A percentile compares a stretch with the other conserved stretches of the same genome.
Conservation (phyloP, 1,140 invertebrate species). For the Ceratitis capitata region DNA sequence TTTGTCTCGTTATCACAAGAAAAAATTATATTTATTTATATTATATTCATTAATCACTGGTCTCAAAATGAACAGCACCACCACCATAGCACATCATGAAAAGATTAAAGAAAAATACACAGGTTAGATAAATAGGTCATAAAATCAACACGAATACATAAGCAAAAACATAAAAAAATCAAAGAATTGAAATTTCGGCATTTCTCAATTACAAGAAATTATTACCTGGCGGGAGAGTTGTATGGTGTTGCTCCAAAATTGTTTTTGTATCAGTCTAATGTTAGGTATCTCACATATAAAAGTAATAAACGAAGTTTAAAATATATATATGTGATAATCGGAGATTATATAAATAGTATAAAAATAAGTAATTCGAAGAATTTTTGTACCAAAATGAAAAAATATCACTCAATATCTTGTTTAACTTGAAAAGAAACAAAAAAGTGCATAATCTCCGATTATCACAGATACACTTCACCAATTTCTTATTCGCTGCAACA, state of each 20-base stretch:
- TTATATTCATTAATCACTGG: background rate
- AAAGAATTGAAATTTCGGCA: no score
- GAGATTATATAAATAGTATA: constrained; percentile 8
- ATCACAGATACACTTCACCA: no score
- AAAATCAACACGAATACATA: background rate
- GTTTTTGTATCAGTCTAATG: constrained; percentile 31
- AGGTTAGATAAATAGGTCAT: background rate
- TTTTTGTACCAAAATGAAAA: constrained; percentile 13
- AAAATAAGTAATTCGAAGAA: constrained; percentile 33
- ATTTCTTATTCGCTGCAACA: no score
- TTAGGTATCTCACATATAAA: constrained; percentile 19
- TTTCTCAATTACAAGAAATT: background rate
- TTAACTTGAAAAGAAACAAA: background rate
- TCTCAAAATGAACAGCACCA: no score
- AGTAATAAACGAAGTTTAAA: background rate
- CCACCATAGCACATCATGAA: background rate
- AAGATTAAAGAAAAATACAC: background rate
- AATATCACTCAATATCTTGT: background rate
- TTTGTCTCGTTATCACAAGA: background rate
- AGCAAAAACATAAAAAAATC: background rate
- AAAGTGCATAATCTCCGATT: no score
- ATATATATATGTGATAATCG: no score
- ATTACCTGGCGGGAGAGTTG: background rate
- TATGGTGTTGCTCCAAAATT: constrained; percentile 11
- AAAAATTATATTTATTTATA: background rate